A percentile compares a stretch with the other conserved stretches of the same genome.
Conservation (phyloP, 2,888 invertebrate species). For the Venusia cambrica region DNA sequence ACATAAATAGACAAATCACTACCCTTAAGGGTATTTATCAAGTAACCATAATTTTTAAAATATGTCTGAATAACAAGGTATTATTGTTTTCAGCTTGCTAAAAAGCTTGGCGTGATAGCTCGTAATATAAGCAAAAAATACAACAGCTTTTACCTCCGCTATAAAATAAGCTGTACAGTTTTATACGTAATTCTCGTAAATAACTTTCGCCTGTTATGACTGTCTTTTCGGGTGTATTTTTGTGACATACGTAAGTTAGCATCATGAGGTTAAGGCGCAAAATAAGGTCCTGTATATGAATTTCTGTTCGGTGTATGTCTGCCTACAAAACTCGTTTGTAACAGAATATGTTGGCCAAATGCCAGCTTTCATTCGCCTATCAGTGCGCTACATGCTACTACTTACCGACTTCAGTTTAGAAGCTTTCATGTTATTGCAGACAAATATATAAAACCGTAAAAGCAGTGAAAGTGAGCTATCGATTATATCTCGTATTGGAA, state of each 20-base stretch:
- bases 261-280: conserved; percentile 23
- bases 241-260: conserved; percentile 27
- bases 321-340: conserved; percentile 47
- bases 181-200: conserved; percentile 14
- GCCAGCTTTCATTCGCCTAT: conserved; percentile 51
- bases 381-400: conserved; percentile 38
- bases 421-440: conserved; percentile 23
- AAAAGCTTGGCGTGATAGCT: no score
- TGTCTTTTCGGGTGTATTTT: conserved; percentile 21
- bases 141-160: not conserved
- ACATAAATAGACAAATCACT: no score
- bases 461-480: conserved; percentile 21
- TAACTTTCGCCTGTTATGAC: conserved; percentile 20
- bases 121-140: no score
- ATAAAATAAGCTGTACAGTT: conserved; percentile 14
- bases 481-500: conserved; percentile 17
- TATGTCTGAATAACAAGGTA: no score
- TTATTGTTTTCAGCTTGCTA: no score
- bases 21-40: no score
- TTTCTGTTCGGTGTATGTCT: conserved; percentile 29
- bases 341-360: conserved; percentile 53
- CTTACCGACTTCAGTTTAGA: conserved; percentile 24
- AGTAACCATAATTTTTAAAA: no score
- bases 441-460: conserved; percentile 11
- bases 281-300: conserved; percentile 24